Evolutionary conservation across 1,140 invertebrate genomes (phyloP), one percentile per base, ranked within the genome.

Genomic region (Camponotus floridanus): DNA sequence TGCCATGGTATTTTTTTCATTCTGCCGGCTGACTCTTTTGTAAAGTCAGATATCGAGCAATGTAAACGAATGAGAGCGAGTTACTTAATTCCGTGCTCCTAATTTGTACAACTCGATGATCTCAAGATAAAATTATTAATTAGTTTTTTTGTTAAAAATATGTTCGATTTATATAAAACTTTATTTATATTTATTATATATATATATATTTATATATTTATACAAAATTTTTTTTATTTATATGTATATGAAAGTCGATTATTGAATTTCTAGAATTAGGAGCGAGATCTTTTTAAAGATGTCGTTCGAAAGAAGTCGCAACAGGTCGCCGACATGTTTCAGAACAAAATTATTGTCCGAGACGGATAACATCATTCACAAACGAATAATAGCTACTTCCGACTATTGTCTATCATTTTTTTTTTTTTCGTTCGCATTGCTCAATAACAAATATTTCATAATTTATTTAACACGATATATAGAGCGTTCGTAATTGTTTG

Each of bases 311-410:
- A 59, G 57, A 64, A 76, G 39, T 62, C 71, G 71, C 71, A 74
- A 57, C 74, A 62, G n/a, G 64, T 61, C 64, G 33, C 8, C 33
- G 15, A 33, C 33, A 15, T 59, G 36, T 31, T 62, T 64, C 57
- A 64, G 59, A 76, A 76, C 57, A 62, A 64, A 76, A 76, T 64
- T 76, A 76, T 76, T 76, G 74, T 76, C 74, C 74, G 59, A 76
- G 39, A 76, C 59, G 74, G 64, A 45, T 39, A 45, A 76, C 39
- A 64, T 42, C 26, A n/a, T 76, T 39, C 26, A 11, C 21, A 64
- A 76, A 57, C 74, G 59, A 76, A 64, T 59, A 64, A 26, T 62
- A 8, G 26, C 21, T 15, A 33, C 57, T 45, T 76, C 26, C 21
- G 26, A 39, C 39, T 76, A 76, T 64, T 76, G 39, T 64, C 36